Percentiles rank a stretch among this genome's conserved stretches.
Conservation (phyloP, 2,888 invertebrate genomes). For the Hemithea aestivaria region DNA sequence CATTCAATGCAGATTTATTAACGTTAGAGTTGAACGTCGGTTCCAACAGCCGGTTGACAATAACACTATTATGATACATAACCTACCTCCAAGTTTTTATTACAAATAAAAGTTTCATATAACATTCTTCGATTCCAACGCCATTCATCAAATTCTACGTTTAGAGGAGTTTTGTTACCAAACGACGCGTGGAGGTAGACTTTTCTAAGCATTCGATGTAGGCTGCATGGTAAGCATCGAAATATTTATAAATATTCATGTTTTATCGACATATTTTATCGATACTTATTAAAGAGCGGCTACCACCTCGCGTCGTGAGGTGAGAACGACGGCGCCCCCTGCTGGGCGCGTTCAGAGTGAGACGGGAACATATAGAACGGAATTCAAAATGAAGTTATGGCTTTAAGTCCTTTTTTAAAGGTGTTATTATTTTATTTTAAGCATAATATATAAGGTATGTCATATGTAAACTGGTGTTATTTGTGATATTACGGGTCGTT, state of each 20-base stretch:
- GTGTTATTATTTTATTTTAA: conserved; percentile 64
- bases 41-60: conserved; percentile 44
- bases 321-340: conserved; percentile 78
- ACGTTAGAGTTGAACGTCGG: conserved; percentile 47
- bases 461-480: conserved; percentile 36
- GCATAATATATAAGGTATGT: conserved; percentile 46
- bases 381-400: conserved; percentile 77
- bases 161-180: conserved; percentile 17
- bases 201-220: conserved; percentile 28
- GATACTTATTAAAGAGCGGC: conserved; percentile 78
- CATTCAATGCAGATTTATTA: conserved; percentile 56
- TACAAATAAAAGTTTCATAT: conserved; percentile 16
- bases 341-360: conserved; percentile 69
- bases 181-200: conserved; percentile 16
- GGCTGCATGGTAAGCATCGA: conserved; percentile 52
- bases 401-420: conserved; percentile 60
- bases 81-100: conserved; percentile 19
- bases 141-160: conserved; percentile 13
- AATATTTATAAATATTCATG: conserved; percentile 78
- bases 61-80: conserved; percentile 42
- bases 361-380: conserved; percentile 71
- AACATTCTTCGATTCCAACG: conserved; percentile 7
- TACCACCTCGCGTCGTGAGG: conserved; percentile 77
- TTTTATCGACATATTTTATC: conserved; percentile 76
- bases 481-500: conserved; percentile 32